Evolutionary conservation across 2,888 invertebrate species (phyloP).

Genomic region (Liodrosophila aerea): DNA sequence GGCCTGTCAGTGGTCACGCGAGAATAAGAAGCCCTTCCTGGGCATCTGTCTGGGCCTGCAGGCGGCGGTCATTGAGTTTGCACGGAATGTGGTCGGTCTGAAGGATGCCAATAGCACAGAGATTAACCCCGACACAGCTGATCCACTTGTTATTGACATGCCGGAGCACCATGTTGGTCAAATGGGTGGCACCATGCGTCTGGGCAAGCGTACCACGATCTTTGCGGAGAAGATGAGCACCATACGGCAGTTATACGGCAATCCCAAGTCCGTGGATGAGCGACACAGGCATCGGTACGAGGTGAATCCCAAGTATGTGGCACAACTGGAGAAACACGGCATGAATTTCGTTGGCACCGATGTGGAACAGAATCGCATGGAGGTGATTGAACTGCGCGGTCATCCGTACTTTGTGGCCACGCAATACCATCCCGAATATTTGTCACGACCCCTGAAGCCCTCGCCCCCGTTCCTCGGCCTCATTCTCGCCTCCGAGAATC

Average conservation of each 20-base stretch:
- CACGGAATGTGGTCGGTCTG: slow-evolving; percentile 91
- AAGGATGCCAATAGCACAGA: slow-evolving; percentile 94
- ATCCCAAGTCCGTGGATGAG: slow-evolving; percentile 91
- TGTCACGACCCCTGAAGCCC: slow-evolving; percentile 94
- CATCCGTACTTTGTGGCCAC: slow-evolving; percentile 98
- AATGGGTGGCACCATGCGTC: slow-evolving; percentile 98
- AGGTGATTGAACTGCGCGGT: slow-evolving; percentile 92
- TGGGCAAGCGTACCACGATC: slow-evolving; percentile 95
- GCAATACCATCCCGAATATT: slow-evolving; percentile 99
- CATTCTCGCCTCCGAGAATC: slow-evolving; percentile 93
- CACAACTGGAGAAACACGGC: slow-evolving; percentile 90
- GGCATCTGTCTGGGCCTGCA: slow-evolving; percentile 99
- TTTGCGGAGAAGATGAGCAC: slow-evolving; percentile 86
- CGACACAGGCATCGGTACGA: slow-evolving; percentile 98
- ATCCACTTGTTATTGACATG: slow-evolving; percentile 98
- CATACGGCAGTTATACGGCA: slow-evolving; percentile 89
- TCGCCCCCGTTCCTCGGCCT: slow-evolving; percentile 98
- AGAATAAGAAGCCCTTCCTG: slow-evolving; percentile 93
- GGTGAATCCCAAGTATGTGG: slow-evolving; percentile 95
- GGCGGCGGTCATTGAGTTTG: slow-evolving; percentile 97
- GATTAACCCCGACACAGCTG: slow-evolving; percentile 87
- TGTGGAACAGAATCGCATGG: slow-evolving; percentile 94
- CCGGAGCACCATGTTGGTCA: slow-evolving; percentile 97
- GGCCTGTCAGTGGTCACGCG: slow-evolving; percentile 96
- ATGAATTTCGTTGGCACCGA: slow-evolving; percentile 95